A percentile compares a stretch with the other conserved stretches of the same genome.
phyloP scores from a whole-genome alignment of 2,888 invertebrate genomes.

The Microctonus brassicae region DNA sequence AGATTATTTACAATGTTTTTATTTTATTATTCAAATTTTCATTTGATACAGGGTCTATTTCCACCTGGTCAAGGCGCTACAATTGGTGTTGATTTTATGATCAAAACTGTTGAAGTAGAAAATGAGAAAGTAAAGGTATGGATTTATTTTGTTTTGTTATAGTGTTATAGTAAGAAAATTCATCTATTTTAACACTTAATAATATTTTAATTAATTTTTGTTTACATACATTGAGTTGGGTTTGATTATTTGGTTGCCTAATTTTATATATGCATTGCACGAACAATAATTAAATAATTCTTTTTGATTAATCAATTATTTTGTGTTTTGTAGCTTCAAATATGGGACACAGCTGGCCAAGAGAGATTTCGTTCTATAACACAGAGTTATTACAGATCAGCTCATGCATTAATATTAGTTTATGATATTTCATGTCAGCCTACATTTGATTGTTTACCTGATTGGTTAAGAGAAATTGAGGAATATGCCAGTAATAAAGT shows the following conservation, averaged over 20 bases:
- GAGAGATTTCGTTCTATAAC: slow-evolving; percentile 97
- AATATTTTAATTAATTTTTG: too few relatives aligned
- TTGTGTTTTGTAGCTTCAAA: slow-evolving; percentile 84
- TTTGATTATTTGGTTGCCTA: too few relatives aligned
- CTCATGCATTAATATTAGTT: slow-evolving; percentile 95
- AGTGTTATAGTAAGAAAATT: background rate
- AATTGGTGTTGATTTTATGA: slow-evolving; percentile 99
- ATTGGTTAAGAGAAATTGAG: slow-evolving; percentile 97
- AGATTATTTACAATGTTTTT: background rate
- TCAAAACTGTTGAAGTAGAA: slow-evolving; percentile 97
- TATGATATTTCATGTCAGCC: slow-evolving; percentile 99
- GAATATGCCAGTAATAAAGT: slow-evolving; percentile 97
- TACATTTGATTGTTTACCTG: slow-evolving; percentile 96
- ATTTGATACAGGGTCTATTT: slow-evolving; percentile 81
- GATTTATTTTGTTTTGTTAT: slow-evolving; percentile 11
- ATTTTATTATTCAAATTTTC: background rate
- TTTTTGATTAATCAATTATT: background rate
- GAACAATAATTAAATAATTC: slow-evolving; percentile 25
- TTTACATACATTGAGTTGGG: too few relatives aligned
- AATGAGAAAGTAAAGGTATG: slow-evolving; percentile 92
- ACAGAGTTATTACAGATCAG: slow-evolving; percentile 97
- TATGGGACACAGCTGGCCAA: slow-evolving; percentile 99
- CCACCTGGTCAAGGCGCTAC: slow-evolving; percentile 99
- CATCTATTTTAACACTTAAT: too few relatives aligned
- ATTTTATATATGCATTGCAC: background rate